A percentile compares a stretch with the other conserved stretches of the same genome.
These are phyloP conservation scores for Oenanthe oenanthe DNA, from an alignment of 2,113 vertebrate species.

Conservation along the genomic window DNA sequence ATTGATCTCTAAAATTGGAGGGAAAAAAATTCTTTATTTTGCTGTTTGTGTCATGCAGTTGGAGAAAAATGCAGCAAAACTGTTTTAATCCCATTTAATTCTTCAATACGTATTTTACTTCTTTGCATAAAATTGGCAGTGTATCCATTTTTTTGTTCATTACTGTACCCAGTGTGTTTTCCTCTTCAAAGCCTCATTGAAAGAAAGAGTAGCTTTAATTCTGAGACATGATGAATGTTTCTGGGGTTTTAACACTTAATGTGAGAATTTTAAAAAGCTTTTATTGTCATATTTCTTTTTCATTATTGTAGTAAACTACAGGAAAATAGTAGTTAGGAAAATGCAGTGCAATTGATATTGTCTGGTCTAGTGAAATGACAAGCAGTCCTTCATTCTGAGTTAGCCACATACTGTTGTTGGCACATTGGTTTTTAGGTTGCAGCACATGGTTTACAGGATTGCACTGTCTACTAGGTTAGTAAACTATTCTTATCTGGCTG, in stretches of 20 bases:
- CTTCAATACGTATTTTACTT: background rate
- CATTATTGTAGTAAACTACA: background rate
- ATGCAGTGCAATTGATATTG: background rate
- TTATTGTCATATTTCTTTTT: background rate
- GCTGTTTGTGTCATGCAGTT: accelerated
- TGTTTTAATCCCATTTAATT: background rate
- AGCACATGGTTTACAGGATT: background rate
- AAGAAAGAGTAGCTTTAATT: background rate
- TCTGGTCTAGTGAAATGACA: background rate
- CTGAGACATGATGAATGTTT: background rate
- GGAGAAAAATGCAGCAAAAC: background rate
- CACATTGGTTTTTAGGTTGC: background rate
- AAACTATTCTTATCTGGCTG: background rate
- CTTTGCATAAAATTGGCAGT: background rate
- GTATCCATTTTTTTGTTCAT: background rate
- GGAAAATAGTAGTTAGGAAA: background rate
- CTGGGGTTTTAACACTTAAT: background rate
- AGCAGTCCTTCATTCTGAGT: background rate
- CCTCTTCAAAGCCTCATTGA: background rate
- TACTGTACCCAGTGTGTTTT: background rate
- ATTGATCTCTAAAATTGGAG: background rate
- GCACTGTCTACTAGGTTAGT: background rate
- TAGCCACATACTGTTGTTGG: background rate
- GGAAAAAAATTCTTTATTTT: background rate
- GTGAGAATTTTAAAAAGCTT: background rate